Base-by-base conservation (phyloP, 2,797 vertebrate species). In the Amphiprion clarkii region DNA sequence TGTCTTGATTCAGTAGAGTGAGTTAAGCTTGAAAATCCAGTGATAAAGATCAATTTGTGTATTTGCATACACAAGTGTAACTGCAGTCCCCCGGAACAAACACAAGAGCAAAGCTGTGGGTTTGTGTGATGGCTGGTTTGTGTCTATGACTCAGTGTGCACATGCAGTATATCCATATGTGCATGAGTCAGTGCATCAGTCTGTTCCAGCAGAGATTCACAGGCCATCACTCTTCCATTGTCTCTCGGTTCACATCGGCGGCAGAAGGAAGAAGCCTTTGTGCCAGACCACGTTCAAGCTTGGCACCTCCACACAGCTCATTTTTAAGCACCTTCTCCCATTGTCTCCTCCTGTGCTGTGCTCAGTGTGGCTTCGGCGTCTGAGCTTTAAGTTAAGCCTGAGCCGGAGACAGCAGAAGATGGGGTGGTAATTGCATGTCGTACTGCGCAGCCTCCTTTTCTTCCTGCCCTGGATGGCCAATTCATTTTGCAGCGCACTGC, bases 311-410 rank as follows among this genome's bases (percentile, higher is more conserved):
- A 70, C 57, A 46, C 27, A 2, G 44, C 67, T 76, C 48, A 19
- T 74, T 64, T 69, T 59, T 33, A 71, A 75, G 42, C 33, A 52
- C 54, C 48, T 51, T 57, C 46, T 36, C 23, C 56, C 33, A 70
- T 68, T 75, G 74, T 83, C 16, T 55, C 60, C 16, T 16, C 19
- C 42, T 25, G 40, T 55, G 44, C 59, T 10, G 29, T 3, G 39
- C 68, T n/a, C 27, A 62, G 64, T n/a, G 31, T 14, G 44, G n/a
- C 25, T 48, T 67, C 21, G 13, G 46, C 27, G 62, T 44, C 12
- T 16, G 40, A 69, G 74, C 58, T 64, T 74, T 70, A 67, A 51
- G 63, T 49, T 55, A 46, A 83, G 71, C 74, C 81, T 16, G 54
- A 78, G 67, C 39, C 1, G 4, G 21, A 70, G 72, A 76, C 10